A percentile compares a stretch with the other conserved stretches of the same genome.
phyloP scores from a whole-genome alignment of 2,113 vertebrate genomes.

The Erythrolamprus reginae region DNA sequence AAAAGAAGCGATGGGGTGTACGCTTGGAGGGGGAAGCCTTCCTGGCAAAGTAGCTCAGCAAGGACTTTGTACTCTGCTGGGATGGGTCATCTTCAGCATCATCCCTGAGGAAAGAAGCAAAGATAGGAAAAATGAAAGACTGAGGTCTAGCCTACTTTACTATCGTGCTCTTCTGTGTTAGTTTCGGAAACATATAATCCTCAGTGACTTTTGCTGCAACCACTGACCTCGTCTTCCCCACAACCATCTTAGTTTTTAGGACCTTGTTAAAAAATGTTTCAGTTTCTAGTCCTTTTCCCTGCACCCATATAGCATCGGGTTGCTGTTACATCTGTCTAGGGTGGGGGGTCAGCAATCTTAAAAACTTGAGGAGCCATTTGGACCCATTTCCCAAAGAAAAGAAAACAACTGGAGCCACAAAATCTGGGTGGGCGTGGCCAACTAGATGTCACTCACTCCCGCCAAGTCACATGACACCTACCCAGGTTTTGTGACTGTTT shows the following conservation, averaged over 20 bases:
- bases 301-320: background rate
- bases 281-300: background rate
- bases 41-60: conserved; percentile 72
- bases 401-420: too few relatives aligned
- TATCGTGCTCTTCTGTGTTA: background rate
- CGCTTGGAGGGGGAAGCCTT: conserved; percentile 28
- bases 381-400: too few relatives aligned
- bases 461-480: too few relatives aligned
- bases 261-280: background rate
- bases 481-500: too few relatives aligned
- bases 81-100: conserved; percentile 64
- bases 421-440: too few relatives aligned
- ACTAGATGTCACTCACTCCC: too few relatives aligned
- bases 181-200: background rate
- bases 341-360: too few relatives aligned
- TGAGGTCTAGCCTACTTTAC: too few relatives aligned
- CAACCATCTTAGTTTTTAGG: background rate
- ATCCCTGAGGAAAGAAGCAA: conserved; percentile 65
- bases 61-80: conserved; percentile 66
- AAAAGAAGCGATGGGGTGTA: conserved; percentile 79
- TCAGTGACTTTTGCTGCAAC: background rate
- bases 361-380: too few relatives aligned
- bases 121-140: background rate
- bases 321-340: background rate
- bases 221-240: background rate